Evolutionary conservation across 2,113 vertebrate genomes (phyloP), one percentile per base, ranked within the genome.

Genomic region (Cyanoliseus patagonus): DNA sequence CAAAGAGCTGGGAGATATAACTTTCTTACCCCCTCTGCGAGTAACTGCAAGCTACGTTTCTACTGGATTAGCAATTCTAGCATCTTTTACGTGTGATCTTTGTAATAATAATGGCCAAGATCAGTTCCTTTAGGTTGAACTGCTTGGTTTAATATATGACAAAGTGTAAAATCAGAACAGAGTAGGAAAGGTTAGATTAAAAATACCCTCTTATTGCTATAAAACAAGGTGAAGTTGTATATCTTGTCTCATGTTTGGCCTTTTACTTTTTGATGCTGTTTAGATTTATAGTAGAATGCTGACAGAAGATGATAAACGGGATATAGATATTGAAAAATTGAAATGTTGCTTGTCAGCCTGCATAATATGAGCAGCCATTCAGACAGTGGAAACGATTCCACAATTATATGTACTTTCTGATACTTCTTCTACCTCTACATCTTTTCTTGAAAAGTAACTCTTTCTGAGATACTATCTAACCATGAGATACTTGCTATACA

Each of bases 201-300:
- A 91, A 87, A 53, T 49, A 33, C 8, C 5, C 1, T 63, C 79
- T 88, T 78, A 67, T 33, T 86, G 39, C 27, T 84, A 51, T 74
- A 78, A 81, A 86, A 47, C 18, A 67, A 33, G 55, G 16, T 82
- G n/a, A 73, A 86, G 62, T 67, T 86, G 9, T 67, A 10, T 70
- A 88, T 94, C 39, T 95, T 66, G 90, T 95, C 64, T 94, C 15
- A 47, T 33, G 39, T 74, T 90, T 92, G 59, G 35, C 72, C 47
- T 96, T 96, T 96, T 92, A 85, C 42, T 79, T 93, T 96, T 47
- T 72, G 52, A 86, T 88, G 19, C 20, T 93, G 61, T 94, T 93
- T 94, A 84, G 24, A 55, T 82, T 85, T 94, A 75, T 80, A 61
- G 47, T 30, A 23, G 73, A 88, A 42, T 64, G 39, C 17, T 52